These are phyloP conservation scores for Gephyroberyx darwinii DNA, from an alignment of 2,797 vertebrate genomes.

Conservation along the genomic window DNA sequence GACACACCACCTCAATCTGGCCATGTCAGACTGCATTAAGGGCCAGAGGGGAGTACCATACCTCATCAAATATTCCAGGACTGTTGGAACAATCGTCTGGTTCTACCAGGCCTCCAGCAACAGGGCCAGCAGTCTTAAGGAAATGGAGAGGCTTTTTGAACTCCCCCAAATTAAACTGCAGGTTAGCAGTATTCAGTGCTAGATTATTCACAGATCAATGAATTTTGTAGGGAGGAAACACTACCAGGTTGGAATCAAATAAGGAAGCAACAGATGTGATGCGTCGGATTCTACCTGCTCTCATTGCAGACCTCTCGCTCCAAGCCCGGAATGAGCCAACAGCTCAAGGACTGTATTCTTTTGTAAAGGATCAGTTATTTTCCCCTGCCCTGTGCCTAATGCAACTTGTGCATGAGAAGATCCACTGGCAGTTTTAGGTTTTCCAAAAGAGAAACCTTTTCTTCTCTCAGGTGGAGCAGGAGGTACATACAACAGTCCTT, in stretches of 20 bases:
- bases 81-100: constrained; percentile 31
- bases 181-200: constrained; percentile 5
- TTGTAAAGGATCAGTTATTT: constrained; percentile 20
- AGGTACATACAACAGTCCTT: constrained; percentile 22
- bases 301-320: constrained; percentile 32
- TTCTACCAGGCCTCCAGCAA: constrained; percentile 30
- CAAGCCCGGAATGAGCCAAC: constrained; percentile 23
- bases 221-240: constrained; percentile 17
- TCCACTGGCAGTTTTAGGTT: constrained; percentile 19
- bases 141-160: constrained; percentile 30
- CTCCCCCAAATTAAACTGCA: constrained; percentile 38
- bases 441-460: constrained; percentile 36
- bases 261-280: constrained; percentile 28
- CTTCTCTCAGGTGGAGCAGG: constrained; percentile 35
- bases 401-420: constrained; percentile 42
- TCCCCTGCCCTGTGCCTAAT: constrained; percentile 29
- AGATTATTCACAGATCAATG: constrained; percentile 2
- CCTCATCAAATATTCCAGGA: constrained; percentile 22
- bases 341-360: constrained; percentile 15
- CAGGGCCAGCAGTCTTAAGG: constrained; percentile 31
- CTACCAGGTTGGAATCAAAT: constrained; percentile 24
- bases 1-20: constrained; percentile 23
- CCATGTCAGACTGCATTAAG: constrained; percentile 35
- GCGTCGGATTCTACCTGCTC: constrained; percentile 30
- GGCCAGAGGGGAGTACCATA: constrained; percentile 20